These are phyloP conservation scores for Asarcornis scutulata DNA, from an alignment of 2,113 vertebrate species.

Conservation along the genomic window DNA sequence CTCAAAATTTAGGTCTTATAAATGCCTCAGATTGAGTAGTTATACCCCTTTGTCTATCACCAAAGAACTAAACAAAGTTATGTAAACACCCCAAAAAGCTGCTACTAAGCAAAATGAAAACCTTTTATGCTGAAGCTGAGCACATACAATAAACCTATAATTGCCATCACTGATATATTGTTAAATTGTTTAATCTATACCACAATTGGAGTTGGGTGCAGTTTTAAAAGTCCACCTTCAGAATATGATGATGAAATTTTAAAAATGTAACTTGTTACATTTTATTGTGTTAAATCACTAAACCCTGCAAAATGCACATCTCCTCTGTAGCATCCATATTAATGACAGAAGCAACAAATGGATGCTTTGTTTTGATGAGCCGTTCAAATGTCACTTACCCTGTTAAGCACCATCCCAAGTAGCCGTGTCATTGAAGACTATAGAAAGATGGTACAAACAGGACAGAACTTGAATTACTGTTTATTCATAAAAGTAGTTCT, in stretches of 20 bases:
- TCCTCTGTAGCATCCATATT: neutral
- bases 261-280: neutral
- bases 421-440: too few relatives aligned
- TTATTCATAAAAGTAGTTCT: neutral
- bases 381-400: neutral
- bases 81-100: neutral
- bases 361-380: neutral
- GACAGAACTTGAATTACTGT: neutral
- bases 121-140: neutral
- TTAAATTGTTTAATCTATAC: neutral
- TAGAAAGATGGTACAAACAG: neutral
- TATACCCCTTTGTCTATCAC: neutral
- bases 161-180: neutral
- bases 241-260: neutral
- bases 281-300: neutral
- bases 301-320: neutral
- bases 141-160: neutral
- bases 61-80: neutral
- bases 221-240: neutral
- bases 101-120: neutral
- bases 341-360: neutral
- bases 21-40: neutral
- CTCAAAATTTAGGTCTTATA: neutral
- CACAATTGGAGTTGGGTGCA: neutral
- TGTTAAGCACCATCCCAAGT: neutral